Evolutionary conservation across 2,888 invertebrate species (phyloP), one percentile per base, ranked within the genome.

Genomic region (Sesia bembeciformis): DNA sequence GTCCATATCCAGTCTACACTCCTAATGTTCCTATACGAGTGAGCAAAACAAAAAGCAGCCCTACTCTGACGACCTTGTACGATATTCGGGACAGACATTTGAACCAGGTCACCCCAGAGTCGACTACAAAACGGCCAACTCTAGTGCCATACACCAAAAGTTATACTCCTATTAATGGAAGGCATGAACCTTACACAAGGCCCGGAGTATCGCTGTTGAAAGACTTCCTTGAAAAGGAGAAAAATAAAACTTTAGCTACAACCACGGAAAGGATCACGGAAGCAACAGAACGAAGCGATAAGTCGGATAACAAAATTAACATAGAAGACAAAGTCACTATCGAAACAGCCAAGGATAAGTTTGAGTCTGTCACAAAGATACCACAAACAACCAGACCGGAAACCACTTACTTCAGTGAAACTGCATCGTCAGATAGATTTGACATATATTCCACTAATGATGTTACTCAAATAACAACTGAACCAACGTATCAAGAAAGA

Each of bases 401-500:
- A 41, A 68, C 66, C 55, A 51, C 57, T 4, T 70, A 67, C 52
- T 67, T 67, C 40, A 73, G 71, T 3, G 73, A 80, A 59, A 71
- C 76, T 4, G 70, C 75, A 40, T 75, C 80, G 3, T 74, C 81
- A 5, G 76, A 78, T 39, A 77, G 74, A 62, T 69, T 71, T 55
- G 75, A 78, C 54, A 62, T 74, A 6, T 77, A 72, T 56, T 70
- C 81, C 1, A 77, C 64, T 8, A 69, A 72, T 3, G 74, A 74
- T 43, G 64, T 69, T 50, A 63, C 67, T 40, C 61, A 62, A 4
- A 74, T 76, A 56, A 81, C 84, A 3, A 80, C 84, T 3, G 81
- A 86, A 58, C 81, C 72, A 0, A 75, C 78, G 2, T 92, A 93
- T 55, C 90, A 92, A 54, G 93, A 94, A 63, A 92, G 94, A 67